These are phyloP conservation scores for Anas flavirostris DNA, from an alignment of 2,797 vertebrate genomes.

Conservation along the genomic window DNA sequence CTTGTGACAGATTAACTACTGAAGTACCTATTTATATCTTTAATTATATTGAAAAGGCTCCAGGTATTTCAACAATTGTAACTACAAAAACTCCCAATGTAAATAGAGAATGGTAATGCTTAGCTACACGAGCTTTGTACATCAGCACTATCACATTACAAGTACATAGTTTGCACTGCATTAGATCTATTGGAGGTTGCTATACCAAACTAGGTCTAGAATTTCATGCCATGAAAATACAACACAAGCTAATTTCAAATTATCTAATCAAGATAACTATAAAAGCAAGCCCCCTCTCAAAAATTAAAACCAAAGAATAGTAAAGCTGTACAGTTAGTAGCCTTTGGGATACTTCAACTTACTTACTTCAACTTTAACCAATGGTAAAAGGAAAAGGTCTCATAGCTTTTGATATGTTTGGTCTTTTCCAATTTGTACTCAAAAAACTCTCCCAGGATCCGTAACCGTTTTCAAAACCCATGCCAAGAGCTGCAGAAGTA, in stretches of 20 bases:
- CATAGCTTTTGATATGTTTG: not conserved
- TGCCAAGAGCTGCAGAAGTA: not conserved
- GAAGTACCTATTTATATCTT: not conserved
- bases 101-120: constrained; percentile 44
- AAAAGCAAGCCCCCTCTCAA: constrained; percentile 8
- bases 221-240: constrained; percentile 77
- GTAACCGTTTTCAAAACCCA: not conserved
- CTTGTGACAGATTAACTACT: not conserved
- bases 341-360: not conserved
- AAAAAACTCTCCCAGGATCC: not conserved
- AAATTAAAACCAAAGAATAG: not conserved
- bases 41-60: not conserved
- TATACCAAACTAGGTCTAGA: constrained; percentile 73
- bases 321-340: not conserved
- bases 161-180: constrained; percentile 57
- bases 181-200: constrained; percentile 64
- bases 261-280: constrained; percentile 30
- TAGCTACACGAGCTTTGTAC: constrained; percentile 72
- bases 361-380: not conserved
- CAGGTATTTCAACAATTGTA: not conserved
- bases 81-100: constrained; percentile 31
- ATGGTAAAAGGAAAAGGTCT: not conserved
- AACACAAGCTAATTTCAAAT: constrained; percentile 67
- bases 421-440: not conserved
- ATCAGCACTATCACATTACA: constrained; percentile 61